phyloP scores from a whole-genome alignment of 1,140 invertebrate species.

The Phthorimaea operculella region DNA sequence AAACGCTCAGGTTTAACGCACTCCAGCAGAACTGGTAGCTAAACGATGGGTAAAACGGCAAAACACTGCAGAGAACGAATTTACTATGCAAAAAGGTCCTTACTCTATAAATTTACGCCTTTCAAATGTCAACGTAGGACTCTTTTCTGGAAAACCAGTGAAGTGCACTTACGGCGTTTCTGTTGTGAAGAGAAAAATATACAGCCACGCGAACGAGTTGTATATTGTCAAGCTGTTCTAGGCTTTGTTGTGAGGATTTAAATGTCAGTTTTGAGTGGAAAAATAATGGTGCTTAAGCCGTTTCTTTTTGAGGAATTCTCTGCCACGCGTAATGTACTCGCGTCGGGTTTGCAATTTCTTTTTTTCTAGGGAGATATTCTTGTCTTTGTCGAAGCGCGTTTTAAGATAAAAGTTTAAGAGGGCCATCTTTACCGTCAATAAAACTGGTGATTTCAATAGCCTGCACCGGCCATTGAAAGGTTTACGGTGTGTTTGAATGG shows the following conservation, averaged over 20 bases:
- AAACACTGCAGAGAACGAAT: conserved; percentile 6
- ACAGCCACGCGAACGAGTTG: conserved; percentile 10
- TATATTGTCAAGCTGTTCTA: background rate
- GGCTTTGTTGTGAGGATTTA: background rate
- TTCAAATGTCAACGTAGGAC: background rate
- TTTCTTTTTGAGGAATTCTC: background rate
- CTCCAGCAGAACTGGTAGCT: conserved; percentile 11
- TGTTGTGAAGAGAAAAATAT: background rate
- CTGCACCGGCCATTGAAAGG: too few relatives aligned
- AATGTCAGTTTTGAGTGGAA: background rate
- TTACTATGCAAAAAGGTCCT: conserved; percentile 7
- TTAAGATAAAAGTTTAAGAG: background rate
- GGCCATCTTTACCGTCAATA: background rate
- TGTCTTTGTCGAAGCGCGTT: background rate
- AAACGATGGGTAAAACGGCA: conserved; percentile 11
- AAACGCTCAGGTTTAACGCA: conserved; percentile 10
- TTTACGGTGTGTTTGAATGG: too few relatives aligned
- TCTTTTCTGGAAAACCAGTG: background rate
- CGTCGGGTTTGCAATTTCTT: conserved; percentile 8
- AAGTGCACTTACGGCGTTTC: background rate
- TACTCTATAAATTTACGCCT: background rate
- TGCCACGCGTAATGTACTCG: conserved; percentile 15
- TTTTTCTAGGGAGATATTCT: conserved; percentile 2
- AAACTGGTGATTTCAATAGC: background rate
- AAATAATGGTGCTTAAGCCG: background rate